phyloP scores from a whole-genome alignment of 2,113 vertebrate species.

The Parus major region DNA sequence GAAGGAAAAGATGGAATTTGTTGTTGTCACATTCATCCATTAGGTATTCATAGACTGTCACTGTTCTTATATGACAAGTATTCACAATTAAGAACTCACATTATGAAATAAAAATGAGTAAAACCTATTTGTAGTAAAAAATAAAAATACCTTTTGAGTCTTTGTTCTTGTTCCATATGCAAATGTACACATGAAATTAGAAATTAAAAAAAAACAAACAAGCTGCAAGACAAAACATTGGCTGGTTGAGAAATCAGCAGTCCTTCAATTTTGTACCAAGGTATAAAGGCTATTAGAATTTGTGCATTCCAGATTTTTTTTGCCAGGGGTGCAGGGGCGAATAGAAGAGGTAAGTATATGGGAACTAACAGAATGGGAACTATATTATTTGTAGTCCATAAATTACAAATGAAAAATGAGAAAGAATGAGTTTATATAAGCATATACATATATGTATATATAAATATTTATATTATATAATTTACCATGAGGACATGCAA shows the following conservation, averaged over 20 bases:
- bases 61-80: background rate
- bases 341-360: constrained; percentile 56
- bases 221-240: constrained; percentile 48
- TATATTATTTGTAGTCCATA: constrained; percentile 60
- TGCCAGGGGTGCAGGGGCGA: background rate
- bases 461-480: constrained; percentile 83
- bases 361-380: constrained; percentile 67
- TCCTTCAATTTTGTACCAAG: constrained; percentile 53
- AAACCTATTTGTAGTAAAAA: constrained; percentile 3
- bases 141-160: constrained; percentile 8
- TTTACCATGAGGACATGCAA: constrained; percentile 86
- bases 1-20: background rate
- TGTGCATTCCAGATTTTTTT: constrained; percentile 65
- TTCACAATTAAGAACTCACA: constrained; percentile 2
- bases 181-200: constrained; percentile 12
- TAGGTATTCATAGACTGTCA: background rate
- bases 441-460: constrained; percentile 74
- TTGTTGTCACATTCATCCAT: constrained; percentile 14
- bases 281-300: constrained; percentile 57
- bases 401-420: constrained; percentile 77
- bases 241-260: constrained; percentile 58
- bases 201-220: background rate
- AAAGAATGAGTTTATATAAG: constrained; percentile 73
- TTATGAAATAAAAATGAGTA: constrained; percentile 1
- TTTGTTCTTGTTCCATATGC: constrained; percentile 18